Conservation (phyloP, 2,113 vertebrate genomes). For the Eretmochelys imbricata region DNA sequence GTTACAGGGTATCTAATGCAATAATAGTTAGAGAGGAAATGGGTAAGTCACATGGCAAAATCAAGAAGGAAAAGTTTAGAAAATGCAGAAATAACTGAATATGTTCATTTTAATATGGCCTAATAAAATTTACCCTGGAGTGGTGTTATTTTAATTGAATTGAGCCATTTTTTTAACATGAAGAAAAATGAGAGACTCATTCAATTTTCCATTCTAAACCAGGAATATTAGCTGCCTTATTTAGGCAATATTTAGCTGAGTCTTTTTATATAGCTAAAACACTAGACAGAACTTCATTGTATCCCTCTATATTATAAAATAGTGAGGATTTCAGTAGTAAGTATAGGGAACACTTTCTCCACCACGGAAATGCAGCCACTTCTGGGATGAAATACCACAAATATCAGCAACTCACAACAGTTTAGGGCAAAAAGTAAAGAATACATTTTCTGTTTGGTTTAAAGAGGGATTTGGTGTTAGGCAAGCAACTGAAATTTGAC, state of each 20-base stretch:
- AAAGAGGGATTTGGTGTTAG: background rate
- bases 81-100: background rate
- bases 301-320: background rate
- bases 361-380: background rate
- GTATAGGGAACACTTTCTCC: background rate
- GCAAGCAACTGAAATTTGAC: background rate
- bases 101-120: background rate
- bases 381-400: background rate
- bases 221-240: background rate
- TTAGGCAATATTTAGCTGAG: background rate
- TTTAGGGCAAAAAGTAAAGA: background rate
- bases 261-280: background rate
- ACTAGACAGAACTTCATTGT: background rate
- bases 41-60: background rate
- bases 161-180: background rate
- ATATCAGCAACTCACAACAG: background rate
- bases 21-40: background rate
- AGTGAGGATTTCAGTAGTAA: background rate
- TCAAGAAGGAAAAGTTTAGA: background rate
- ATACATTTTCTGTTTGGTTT: background rate
- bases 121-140: background rate
- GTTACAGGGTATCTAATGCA: background rate
- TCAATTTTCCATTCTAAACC: conserved; percentile 13
- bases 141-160: background rate
- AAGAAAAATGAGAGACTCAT: background rate